Conservation (phyloP, 2,113 vertebrate genomes). For the Urocynchramus pylzowi region DNA sequence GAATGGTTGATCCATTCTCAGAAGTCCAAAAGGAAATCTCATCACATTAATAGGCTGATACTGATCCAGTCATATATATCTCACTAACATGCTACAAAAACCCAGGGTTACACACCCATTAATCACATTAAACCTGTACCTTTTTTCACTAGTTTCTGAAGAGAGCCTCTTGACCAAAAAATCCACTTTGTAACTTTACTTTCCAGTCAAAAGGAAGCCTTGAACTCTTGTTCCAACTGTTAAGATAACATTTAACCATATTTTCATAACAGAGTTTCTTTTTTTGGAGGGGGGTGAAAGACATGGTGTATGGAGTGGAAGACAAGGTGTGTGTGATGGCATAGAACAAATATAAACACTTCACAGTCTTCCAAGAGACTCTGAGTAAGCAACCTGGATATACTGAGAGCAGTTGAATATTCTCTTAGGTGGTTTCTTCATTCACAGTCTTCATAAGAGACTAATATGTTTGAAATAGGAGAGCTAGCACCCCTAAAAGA, state of each 20-base stretch:
- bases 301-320: no score
- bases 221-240: neutral
- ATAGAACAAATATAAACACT: neutral
- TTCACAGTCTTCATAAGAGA: neutral
- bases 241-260: neutral
- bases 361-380: neutral
- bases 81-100: neutral
- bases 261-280: neutral
- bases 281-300: fast-evolving
- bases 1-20: neutral
- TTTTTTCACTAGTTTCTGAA: neutral
- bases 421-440: neutral
- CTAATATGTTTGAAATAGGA: neutral
- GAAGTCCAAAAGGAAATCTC: neutral
- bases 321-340: neutral
- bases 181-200: neutral
- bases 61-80: neutral
- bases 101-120: neutral
- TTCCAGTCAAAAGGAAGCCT: neutral
- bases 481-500: neutral
- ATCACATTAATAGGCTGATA: neutral
- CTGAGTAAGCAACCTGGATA: neutral
- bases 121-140: neutral
- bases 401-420: neutral
- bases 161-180: neutral